Evolutionary conservation across 2,888 invertebrate species (phyloP), one percentile per base, ranked within the genome.

Genomic region (Troilus luridus): DNA sequence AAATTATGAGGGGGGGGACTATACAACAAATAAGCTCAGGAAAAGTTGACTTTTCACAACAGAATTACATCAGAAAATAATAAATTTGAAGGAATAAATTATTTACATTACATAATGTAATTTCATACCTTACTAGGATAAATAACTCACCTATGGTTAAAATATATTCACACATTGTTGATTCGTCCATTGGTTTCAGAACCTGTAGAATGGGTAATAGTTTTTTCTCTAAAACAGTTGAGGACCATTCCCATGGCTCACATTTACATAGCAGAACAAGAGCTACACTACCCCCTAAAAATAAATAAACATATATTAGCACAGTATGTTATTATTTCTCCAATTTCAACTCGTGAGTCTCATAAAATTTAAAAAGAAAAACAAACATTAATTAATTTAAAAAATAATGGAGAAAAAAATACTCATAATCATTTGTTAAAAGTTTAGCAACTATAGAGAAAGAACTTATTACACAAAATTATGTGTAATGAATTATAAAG

Each of bases 171-270:
- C 56, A 56, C 21, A 81, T 41, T 54, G 10, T 81, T 21, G n/a
- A 7, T 58, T 90, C 90, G 21, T 60, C 60, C 58, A 90, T 59
- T 21, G n/a, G 0, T 24, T n/a, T 77, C 19, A 19, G 24, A 58
- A 59, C 59, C 21, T 58, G 41, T 58, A 90, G 19, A 54, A 91
- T 27, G 56, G 91, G 88, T 58, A 88, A 72, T 41, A 91, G 21
- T 77, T 72, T 91, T 24, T 67, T 88, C 59, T 91, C 89, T 27
- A 91, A 59, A 41, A 88, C 10, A 59, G n/a, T 59, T 58, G 24
- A n/a, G 17, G 91, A 60, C 91, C 91, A 91, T 11, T 85, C 67
- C 64, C 85, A 90, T 11, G 67, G 62, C 64, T 91, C 91, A 77
- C 89, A 72, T 24, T 90, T 89, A n/a, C 89, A 89, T 17, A 91